Base-by-base conservation (phyloP, 2,888 invertebrate genomes). In the Trypoxylon attenuatum region DNA sequence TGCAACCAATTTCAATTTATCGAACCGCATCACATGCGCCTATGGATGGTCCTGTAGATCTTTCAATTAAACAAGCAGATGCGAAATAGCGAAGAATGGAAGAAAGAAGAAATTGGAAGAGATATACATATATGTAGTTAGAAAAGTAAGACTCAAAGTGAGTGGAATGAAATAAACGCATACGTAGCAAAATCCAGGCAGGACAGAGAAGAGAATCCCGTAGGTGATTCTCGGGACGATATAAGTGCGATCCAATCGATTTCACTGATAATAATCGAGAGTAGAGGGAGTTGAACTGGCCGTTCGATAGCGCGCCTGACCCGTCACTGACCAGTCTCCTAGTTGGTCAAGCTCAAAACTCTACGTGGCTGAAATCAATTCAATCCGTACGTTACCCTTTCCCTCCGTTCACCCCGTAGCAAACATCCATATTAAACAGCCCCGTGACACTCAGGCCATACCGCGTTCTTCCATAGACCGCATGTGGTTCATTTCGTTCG, bases 281-380 rank as follows among this genome's bases (percentile, higher is more conserved):
- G 15, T 27, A 56, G 47, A 39, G 13, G 21, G 38, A n/a, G 18
- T 27, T 29, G 41, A 39, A 16, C 38, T 45, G 23, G 22, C 51
- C 21, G 43, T 29, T 42, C 70, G 45, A 57, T 21, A 55, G 51
- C 29, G 46, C 64, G 64, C 38, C 69, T 58, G 69, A 56, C 45
- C 29, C 53, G 55, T 53, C 52, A 69, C 70, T 63, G 66, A 56
- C 53, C 62, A 62, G 39, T 58, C 41, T 38, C 41, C 47, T 60
- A 29, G 25, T 21, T 27, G 15, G 59, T 61, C 54, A 50, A n/a
- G 62, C 61, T 62, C 47, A 53, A 64, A 70, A 69, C 59, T 60
- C 15, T 38, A 38, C 38, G 21, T 59, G 49, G 45, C 70, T 71
- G 72, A 60, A 79, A 79, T 80, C 78, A 80, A 79, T 80, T 71